These are phyloP conservation scores for Bubo bubo DNA, from an alignment of 2,113 vertebrate species.

Conservation along the genomic window DNA sequence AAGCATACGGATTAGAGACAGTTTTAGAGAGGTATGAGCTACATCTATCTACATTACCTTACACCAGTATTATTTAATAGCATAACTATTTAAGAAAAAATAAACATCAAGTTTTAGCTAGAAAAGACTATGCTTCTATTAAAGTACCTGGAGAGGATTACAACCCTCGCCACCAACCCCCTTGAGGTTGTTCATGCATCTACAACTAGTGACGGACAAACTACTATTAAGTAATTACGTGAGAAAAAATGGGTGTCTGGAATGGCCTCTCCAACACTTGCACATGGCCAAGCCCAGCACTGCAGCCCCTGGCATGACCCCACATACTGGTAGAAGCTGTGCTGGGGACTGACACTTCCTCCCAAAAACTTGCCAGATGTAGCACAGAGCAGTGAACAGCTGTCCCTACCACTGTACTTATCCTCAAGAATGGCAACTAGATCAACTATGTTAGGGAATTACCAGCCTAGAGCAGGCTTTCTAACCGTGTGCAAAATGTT, in stretches of 20 bases:
- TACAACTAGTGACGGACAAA: background rate
- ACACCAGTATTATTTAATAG: background rate
- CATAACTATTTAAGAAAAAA: background rate
- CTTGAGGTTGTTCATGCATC: background rate
- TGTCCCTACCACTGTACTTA: background rate
- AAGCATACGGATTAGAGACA: background rate
- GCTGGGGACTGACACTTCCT: background rate
- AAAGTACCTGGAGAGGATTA: background rate
- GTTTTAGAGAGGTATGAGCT: background rate
- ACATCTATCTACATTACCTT: background rate
- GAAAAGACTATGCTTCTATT: background rate
- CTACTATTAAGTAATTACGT: background rate
- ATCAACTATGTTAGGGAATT: background rate
- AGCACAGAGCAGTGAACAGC: background rate
- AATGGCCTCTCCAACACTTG: background rate
- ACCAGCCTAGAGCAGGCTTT: background rate
- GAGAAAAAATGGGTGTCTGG: background rate
- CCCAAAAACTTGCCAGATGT: background rate
- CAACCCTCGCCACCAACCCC: background rate
- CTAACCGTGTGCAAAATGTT: background rate
- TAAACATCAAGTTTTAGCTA: background rate
- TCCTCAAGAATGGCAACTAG: background rate
- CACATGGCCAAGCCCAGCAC: accelerated
- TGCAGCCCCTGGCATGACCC: background rate
- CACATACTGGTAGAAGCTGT: accelerated